These are phyloP conservation scores for Apolygus lucorum DNA, from an alignment of 1,140 invertebrate genomes.

Conservation along the genomic window DNA sequence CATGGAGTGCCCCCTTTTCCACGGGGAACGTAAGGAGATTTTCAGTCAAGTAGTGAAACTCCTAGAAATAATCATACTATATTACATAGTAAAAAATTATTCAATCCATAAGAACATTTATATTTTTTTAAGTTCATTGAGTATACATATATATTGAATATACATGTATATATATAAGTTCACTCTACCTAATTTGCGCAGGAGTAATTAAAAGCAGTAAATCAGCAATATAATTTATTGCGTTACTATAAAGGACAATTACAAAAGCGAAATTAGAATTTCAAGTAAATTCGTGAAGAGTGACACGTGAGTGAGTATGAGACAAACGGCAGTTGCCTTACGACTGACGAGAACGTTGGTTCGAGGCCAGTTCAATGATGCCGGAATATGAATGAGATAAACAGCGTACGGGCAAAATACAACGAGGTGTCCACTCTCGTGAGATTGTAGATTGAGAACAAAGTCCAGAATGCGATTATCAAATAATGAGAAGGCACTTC, in stretches of 20 bases:
- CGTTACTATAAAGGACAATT: not conserved
- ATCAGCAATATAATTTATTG: not conserved
- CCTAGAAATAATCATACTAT: too few species aligned
- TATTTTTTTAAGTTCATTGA: too few species aligned
- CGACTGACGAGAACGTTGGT: not conserved
- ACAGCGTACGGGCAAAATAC: not conserved
- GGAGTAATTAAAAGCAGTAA: not conserved
- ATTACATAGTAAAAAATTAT: too few species aligned
- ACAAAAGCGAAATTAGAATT: not conserved
- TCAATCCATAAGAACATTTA: too few species aligned
- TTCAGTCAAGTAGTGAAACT: too few species aligned
- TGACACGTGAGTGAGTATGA: not conserved
- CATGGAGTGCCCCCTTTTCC: too few species aligned
- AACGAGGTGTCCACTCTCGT: not conserved
- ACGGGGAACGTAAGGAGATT: too few species aligned
- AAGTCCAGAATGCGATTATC: not conserved
- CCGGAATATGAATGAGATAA: not conserved
- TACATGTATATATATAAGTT: not conserved
- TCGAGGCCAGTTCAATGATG: not conserved
- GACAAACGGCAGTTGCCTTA: too few species aligned
- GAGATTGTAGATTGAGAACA: not conserved
- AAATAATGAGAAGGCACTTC: not conserved
- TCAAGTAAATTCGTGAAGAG: not conserved
- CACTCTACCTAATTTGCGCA: not conserved
- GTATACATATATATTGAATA: not conserved